phyloP scores from a whole-genome alignment of 30 jellyfish, hydroid and myxozoan species.

The Cassiopea xamachana region DNA sequence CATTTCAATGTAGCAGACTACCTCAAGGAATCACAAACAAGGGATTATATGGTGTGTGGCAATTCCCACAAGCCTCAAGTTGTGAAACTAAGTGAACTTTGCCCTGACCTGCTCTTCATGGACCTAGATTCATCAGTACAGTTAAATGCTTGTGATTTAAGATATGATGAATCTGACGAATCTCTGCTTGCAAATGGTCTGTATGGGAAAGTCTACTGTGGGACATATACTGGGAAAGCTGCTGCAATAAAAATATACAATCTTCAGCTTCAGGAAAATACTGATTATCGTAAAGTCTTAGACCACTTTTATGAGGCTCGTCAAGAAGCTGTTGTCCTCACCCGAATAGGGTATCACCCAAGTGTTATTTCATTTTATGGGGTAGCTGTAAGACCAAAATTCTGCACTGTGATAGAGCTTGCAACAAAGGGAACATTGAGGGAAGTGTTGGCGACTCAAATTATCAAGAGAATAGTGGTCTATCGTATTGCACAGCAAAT shows the following conservation, averaged over 20 bases:
- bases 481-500: conserved; percentile 88
- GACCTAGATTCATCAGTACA: conserved; percentile 72
- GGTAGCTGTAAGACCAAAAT: conserved; percentile 75
- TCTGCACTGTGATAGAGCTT: conserved; percentile 87
- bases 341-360: conserved; percentile 85
- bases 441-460: conserved; percentile 33
- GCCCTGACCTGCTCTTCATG: conserved; percentile 91
- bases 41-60: conserved; percentile 69
- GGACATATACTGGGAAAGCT: conserved; percentile 56
- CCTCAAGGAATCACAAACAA: conserved; percentile 44
- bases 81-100: conserved; percentile 63
- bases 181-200: conserved; percentile 82
- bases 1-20: conserved; percentile 71
- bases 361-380: conserved; percentile 80
- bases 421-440: conserved; percentile 85
- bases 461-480: conserved; percentile 56
- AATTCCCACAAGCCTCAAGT: conserved; percentile 77
- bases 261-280: conserved; percentile 48
- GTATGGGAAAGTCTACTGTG: conserved; percentile 88
- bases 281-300: conserved; percentile 42
- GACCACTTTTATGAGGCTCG: conserved; percentile 88
- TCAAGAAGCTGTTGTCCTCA: conserved; percentile 88
- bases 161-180: conserved; percentile 51
- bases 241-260: conserved; percentile 87
- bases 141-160: conserved; percentile 49